Conservation (phyloP, 2,797 vertebrate species). For the Anguilla pacifica region DNA sequence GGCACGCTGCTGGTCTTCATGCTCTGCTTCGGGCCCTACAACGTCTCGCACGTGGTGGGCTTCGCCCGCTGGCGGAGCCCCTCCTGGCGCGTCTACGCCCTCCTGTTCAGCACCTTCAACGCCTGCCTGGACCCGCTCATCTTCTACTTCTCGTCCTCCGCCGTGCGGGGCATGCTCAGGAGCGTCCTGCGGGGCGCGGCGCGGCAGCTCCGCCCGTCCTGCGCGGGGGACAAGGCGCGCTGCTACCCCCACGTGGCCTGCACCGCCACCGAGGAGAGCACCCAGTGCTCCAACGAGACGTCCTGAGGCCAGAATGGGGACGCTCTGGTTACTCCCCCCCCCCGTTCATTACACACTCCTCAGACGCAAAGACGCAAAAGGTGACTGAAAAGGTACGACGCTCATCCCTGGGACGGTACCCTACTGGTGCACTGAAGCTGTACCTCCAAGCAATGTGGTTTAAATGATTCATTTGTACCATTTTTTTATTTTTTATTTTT, state of each 20-base stretch:
- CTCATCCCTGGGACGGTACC: no score
- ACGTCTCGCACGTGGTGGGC: slow-evolving; percentile 68
- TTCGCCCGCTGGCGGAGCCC: slow-evolving; percentile 53
- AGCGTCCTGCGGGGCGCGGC: slow-evolving; percentile 29
- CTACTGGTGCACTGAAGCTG: no score
- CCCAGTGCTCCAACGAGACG: slow-evolving; percentile 44
- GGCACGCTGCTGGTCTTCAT: slow-evolving; percentile 69
- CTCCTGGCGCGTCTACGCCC: slow-evolving; percentile 58
- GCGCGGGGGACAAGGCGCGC: slow-evolving; percentile 2
- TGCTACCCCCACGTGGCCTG: slow-evolving; percentile 27
- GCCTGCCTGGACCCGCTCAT: slow-evolving; percentile 72
- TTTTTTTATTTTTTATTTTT: no score
- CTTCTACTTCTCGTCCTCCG: slow-evolving; percentile 73
- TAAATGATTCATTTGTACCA: no score
- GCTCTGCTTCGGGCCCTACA: slow-evolving; percentile 71
- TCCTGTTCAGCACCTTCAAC: slow-evolving; percentile 68
- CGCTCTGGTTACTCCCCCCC: no score
- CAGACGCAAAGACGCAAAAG: no score
- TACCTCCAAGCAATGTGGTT: no score
- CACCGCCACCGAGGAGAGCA: slow-evolving; percentile 35
- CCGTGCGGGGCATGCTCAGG: slow-evolving; percentile 52
- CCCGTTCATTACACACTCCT: no score
- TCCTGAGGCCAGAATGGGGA: not conserved
- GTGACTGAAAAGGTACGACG: no score
- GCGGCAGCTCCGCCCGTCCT: not conserved